These are phyloP conservation scores for Drosophila conformis DNA, from an alignment of 2,888 invertebrate species.

Conservation along the genomic window DNA sequence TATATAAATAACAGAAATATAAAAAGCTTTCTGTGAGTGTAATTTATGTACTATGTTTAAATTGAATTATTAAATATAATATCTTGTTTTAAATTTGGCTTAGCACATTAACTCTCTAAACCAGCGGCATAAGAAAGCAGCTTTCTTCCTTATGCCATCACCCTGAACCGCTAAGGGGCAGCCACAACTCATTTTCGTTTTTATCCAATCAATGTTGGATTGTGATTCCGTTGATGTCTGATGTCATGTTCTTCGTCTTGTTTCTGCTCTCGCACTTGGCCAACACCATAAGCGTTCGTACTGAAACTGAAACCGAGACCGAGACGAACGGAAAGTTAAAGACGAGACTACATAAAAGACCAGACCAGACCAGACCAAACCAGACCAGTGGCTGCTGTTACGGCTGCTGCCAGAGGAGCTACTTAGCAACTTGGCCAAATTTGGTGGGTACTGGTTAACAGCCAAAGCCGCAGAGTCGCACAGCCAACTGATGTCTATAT, in stretches of 20 bases:
- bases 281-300: conserved; percentile 28
- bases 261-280: conserved; percentile 19
- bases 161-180: conserved; percentile 12
- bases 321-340: conserved; percentile 9
- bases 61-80: not conserved
- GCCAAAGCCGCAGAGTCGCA: conserved; percentile 6
- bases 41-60: no score
- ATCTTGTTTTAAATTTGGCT: not conserved
- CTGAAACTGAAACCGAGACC: conserved; percentile 28
- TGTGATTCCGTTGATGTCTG: conserved; percentile 43
- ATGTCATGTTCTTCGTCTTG: conserved; percentile 49
- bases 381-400: conserved; percentile 16
- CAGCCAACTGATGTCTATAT: conserved; percentile 7
- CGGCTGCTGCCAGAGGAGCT: conserved; percentile 20
- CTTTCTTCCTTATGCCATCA: conserved; percentile 42
- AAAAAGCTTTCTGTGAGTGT: not conserved
- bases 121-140: conserved; percentile 28
- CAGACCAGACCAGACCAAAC: conserved; percentile 1
- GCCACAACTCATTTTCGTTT: conserved; percentile 16
- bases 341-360: conserved; percentile 15
- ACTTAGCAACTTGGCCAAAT: conserved; percentile 39
- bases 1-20: not conserved
- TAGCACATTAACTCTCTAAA: not conserved
- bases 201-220: conserved; percentile 13
- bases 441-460: conserved; percentile 35